Percentiles rank a stretch among this genome's conserved stretches.
Conservation (phyloP, 2,113 vertebrate species). For the Paedocypris sp. region DNA sequence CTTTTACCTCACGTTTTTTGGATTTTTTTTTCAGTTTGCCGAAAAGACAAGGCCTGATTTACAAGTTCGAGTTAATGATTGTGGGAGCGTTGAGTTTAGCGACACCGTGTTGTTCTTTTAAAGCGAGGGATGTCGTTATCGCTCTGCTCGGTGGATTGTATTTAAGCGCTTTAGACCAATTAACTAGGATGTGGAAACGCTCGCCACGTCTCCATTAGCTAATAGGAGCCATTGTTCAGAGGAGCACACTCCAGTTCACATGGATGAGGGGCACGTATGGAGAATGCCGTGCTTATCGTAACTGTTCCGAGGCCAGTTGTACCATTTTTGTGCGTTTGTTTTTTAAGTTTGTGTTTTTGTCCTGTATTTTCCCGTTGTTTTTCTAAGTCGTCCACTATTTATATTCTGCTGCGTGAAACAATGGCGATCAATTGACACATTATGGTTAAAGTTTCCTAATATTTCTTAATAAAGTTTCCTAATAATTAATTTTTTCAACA, state of each 20-base stretch:
- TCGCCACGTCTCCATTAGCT: conserved; percentile 55
- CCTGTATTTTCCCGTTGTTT: too few relatives aligned
- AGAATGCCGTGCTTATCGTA: not conserved
- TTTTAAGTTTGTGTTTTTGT: not conserved
- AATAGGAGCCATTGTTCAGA: conserved; percentile 55
- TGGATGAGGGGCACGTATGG: not conserved
- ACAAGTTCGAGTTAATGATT: conserved; percentile 21
- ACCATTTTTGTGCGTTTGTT: not conserved
- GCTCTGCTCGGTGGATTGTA: conserved; percentile 48
- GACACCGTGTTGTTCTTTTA: conserved; percentile 22
- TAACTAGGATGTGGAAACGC: conserved; percentile 50
- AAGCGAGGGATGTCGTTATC: conserved; percentile 46
- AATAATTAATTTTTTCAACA: too few relatives aligned
- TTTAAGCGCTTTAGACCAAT: conserved; percentile 61
- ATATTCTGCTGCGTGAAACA: too few relatives aligned
- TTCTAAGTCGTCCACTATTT: too few relatives aligned
- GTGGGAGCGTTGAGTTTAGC: not conserved
- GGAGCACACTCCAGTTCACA: conserved; percentile 35
- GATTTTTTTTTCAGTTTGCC: too few relatives aligned
- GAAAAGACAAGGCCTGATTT: too few relatives aligned
- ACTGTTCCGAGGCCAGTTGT: not conserved
- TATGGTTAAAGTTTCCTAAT: too few relatives aligned
- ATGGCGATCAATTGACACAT: too few relatives aligned
- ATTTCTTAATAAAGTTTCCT: too few relatives aligned
- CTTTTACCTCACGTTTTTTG: too few relatives aligned